Conservation (phyloP, 2,113 vertebrate genomes). For the Chunga burmeisteri region DNA sequence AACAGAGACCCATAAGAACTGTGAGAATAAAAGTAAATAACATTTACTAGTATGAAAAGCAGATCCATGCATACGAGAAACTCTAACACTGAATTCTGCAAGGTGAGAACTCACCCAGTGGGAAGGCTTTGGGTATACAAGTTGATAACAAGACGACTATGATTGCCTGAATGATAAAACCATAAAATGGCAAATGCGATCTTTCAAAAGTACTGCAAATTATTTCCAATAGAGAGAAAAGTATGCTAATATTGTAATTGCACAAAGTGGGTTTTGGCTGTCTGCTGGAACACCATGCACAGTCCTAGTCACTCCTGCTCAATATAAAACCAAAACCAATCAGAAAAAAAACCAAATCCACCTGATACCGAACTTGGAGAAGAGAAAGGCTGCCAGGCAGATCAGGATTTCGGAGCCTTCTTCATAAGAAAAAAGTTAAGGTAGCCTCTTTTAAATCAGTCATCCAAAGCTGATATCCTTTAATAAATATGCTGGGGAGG, state of each 20-base stretch:
- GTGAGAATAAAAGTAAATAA: background rate
- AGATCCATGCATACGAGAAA: background rate
- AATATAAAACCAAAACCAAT: background rate
- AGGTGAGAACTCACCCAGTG: background rate
- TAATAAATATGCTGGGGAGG: background rate
- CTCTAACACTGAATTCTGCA: background rate
- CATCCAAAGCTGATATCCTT: background rate
- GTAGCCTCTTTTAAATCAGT: background rate
- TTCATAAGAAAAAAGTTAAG: background rate
- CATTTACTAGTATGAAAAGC: background rate
- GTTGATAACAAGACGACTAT: background rate
- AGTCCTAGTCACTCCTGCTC: background rate
- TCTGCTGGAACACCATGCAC: background rate
- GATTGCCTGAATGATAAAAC: background rate
- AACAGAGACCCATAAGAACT: background rate
- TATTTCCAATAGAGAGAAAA: background rate
- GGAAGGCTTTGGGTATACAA: background rate
- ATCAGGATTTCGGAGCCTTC: background rate
- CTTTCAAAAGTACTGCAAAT: background rate
- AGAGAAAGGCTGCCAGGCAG: background rate
- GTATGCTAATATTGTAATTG: background rate
- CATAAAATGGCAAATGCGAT: background rate
- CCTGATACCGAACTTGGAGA: background rate
- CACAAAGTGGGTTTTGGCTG: background rate
- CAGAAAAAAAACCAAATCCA: rapidly evolving